Percentiles rank a stretch among this genome's conserved stretches.
phyloP scores from a whole-genome alignment of 2,797 vertebrate genomes.

The Furcifer pardalis region DNA sequence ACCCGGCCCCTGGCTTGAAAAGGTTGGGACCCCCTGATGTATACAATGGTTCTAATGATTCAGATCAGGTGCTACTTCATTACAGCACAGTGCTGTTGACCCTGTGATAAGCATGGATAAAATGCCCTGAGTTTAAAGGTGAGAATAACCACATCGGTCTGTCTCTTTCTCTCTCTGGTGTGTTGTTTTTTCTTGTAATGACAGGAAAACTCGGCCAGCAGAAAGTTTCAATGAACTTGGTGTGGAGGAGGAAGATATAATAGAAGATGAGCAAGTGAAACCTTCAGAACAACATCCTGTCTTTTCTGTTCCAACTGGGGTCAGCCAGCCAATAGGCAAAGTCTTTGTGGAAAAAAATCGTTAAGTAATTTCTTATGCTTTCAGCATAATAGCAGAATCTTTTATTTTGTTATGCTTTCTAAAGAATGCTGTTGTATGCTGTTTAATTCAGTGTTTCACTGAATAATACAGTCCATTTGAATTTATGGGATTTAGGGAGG shows the following conservation, averaged over 20 bases:
- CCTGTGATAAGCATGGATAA: too few species aligned
- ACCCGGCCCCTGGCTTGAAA: too few species aligned
- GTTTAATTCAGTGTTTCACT: too few species aligned
- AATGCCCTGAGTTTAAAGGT: conserved; percentile 37
- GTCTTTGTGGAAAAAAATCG: conserved; percentile 93
- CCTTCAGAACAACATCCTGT: conserved; percentile 82
- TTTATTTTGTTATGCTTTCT: not conserved
- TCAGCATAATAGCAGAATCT: not conserved
- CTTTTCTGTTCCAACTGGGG: conserved; percentile 85
- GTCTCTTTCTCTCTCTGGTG: not conserved
- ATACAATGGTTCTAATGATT: not conserved
- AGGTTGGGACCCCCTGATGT: too few species aligned
- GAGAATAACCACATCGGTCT: not conserved
- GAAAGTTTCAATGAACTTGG: conserved; percentile 84
- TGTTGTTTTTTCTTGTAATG: conserved; percentile 3
- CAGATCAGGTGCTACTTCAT: not conserved
- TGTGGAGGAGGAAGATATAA: conserved; percentile 91
- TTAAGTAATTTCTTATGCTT: conserved; percentile 75
- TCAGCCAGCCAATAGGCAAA: conserved; percentile 92
- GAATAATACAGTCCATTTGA: too few species aligned
- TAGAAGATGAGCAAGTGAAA: conserved; percentile 78
- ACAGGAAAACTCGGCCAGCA: conserved; percentile 81
- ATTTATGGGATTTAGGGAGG: too few species aligned
- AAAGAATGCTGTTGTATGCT: too few species aligned
- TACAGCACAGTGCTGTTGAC: not conserved